Percentiles rank a stretch among this genome's conserved stretches.
Evolutionary conservation across 2,888 invertebrate species (phyloP).

Genomic region (Chouioia cunea): DNA sequence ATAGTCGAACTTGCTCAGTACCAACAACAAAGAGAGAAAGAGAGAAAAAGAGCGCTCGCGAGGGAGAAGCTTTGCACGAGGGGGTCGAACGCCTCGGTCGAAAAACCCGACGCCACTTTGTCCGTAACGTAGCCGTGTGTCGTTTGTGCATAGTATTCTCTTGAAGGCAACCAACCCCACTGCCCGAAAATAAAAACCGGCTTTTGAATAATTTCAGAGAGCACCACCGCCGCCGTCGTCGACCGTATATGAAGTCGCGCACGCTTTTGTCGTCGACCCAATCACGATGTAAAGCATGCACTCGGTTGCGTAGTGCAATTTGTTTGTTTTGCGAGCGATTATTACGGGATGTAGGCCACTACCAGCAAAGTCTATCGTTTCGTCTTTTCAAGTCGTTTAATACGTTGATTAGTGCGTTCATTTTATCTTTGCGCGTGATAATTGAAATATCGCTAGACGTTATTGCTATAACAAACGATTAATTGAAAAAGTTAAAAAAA

Average conservation of each 20-base stretch:
- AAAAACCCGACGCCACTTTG: slow-evolving; percentile 31
- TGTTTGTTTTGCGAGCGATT: too few relatives aligned
- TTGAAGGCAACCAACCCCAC: neutral
- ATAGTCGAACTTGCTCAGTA: neutral
- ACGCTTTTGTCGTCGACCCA: neutral
- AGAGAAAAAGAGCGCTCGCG: neutral
- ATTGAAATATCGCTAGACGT: too few relatives aligned
- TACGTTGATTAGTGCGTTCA: too few relatives aligned
- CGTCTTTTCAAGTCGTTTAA: too few relatives aligned
- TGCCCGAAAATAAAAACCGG: slow-evolving; percentile 19
- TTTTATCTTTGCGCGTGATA: too few relatives aligned
- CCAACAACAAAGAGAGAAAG: slow-evolving; percentile 1
- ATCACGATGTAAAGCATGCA: too few relatives aligned
- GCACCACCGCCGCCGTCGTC: neutral
- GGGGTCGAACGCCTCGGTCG: slow-evolving; percentile 35
- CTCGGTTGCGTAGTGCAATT: too few relatives aligned
- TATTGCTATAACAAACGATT: too few relatives aligned
- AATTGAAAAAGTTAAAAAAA: too few relatives aligned
- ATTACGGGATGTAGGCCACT: too few relatives aligned
- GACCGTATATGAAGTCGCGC: slow-evolving; percentile 16
- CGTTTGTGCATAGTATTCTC: neutral
- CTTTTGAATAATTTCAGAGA: slow-evolving; percentile 31
- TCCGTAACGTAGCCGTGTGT: neutral
- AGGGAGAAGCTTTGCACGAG: slow-evolving; percentile 11
- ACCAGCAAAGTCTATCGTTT: too few relatives aligned